phyloP scores from a whole-genome alignment of 2,888 invertebrate species.

The Athrips mouffetella region DNA sequence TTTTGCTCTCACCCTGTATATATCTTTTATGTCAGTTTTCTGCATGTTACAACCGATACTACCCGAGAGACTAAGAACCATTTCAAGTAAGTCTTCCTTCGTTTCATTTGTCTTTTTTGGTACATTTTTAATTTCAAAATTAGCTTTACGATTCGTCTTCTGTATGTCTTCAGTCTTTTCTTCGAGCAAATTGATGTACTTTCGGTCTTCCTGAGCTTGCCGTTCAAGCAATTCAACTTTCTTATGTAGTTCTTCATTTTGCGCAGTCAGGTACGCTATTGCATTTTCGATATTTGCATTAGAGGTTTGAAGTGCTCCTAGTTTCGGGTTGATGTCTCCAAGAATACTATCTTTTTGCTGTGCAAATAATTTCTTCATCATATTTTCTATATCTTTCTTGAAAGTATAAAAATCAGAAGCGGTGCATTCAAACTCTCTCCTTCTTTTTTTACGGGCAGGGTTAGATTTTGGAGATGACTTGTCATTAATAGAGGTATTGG shows the following conservation, averaged over 20 bases:
- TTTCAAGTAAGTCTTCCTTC: slow-evolving; percentile 5
- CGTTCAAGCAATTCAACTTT: neutral
- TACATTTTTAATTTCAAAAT: too few relatives aligned
- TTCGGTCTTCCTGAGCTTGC: too few relatives aligned
- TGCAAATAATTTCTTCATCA: neutral
- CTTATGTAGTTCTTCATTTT: neutral
- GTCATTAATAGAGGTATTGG: too few relatives aligned
- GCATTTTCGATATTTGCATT: neutral
- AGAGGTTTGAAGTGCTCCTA: too few relatives aligned
- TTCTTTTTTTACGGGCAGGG: neutral
- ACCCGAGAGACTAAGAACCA: neutral
- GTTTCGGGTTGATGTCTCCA: neutral
- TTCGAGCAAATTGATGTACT: too few relatives aligned
- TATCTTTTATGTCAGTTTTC: slow-evolving; percentile 1
- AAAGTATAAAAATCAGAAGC: too few relatives aligned
- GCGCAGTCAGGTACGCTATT: neutral
- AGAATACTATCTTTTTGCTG: neutral
- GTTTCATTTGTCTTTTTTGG: neutral
- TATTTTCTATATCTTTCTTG: neutral
- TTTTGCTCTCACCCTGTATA: neutral
- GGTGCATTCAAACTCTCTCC: neutral
- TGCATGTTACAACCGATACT: neutral
- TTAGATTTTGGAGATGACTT: neutral
- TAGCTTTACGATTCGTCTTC: too few relatives aligned
- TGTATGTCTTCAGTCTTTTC: too few relatives aligned